Evolutionary conservation across 2,888 invertebrate species (phyloP), one percentile per base, ranked within the genome.

Genomic region (Amblyjoppa proteus): DNA sequence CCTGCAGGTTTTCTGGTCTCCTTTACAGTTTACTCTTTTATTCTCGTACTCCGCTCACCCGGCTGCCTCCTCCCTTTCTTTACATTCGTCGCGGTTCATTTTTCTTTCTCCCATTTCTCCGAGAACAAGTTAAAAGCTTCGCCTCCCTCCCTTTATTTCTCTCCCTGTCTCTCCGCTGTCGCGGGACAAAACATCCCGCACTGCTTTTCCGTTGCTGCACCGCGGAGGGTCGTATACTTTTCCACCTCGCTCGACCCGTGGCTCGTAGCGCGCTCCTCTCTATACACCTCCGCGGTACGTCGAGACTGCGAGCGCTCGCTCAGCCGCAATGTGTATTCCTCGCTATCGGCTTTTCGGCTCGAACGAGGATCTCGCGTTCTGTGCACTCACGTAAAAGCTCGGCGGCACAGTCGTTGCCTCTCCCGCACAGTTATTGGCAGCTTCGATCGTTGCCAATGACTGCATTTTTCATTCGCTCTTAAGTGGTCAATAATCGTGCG

Each of bases 51-150:
- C 53, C 9, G n/a, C 45, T n/a, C 45, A 20, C 68, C 25, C 53
- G 53, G 56, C 56, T 25, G 41, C 41, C 41, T 25, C 25, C 20
- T 31, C 49, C 6, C 53, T 45, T 78, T 53, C 77, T 70, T 51
- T 53, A 64, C 64, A 70, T 64, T 53, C 75, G 58, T 81, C 61
- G 69, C 61, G 25, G 76, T 73, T 82, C 58, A 41, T 76, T 79
- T 85, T 70, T 31, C 53, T 49, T 68, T 69, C 38, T 81, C 66
- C 61, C 49, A 56, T 84, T 66, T 68, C 73, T 51, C 58, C 78
- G n/a, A 58, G 81, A 64, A 13, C 75, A 76, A 69, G 64, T 82
- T 82, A 64, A 82, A 82, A 82, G 77, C 70, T 53, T 51, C 41
- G 34, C 28, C 11, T 11, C n/a, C 20, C n/a, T n/a, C n/a, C 6